Conservation (phyloP, 2,113 vertebrate genomes). For the Gymnarchus niloticus region DNA sequence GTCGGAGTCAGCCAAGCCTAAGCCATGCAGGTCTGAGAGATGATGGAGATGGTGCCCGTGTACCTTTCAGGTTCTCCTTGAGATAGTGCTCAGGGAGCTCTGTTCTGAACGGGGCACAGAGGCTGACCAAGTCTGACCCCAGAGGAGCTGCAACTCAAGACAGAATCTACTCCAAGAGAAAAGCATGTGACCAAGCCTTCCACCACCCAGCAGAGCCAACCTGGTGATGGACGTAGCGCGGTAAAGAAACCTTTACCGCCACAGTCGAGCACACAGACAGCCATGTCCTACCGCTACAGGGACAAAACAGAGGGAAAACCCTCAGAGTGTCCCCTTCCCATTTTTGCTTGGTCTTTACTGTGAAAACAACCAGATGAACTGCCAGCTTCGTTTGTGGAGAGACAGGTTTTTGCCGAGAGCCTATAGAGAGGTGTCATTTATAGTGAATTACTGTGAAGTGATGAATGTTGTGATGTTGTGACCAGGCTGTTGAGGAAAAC, state of each 20-base stretch:
- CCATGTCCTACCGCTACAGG: background rate
- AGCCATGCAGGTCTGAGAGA: background rate
- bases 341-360: background rate
- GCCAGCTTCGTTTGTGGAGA: constrained; percentile 37
- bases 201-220: background rate
- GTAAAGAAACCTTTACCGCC: background rate
- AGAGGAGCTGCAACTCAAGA: background rate
- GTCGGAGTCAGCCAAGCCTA: background rate
- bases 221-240: background rate
- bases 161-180: background rate
- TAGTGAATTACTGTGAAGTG: constrained; percentile 65
- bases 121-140: constrained; percentile 65
- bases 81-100: constrained; percentile 86
- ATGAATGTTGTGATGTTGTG: constrained; percentile 72
- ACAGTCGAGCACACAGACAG: background rate
- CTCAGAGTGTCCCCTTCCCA: background rate
- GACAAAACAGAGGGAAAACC: background rate
- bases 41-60: background rate
- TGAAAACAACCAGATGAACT: constrained; percentile 39
- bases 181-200: background rate
- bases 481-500: constrained; percentile 41
- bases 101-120: constrained; percentile 83
- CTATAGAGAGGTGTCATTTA: constrained; percentile 53
- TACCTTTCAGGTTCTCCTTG: constrained; percentile 76
- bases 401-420: constrained; percentile 45